These are phyloP conservation scores for Julus scanicus DNA, from an alignment of 2,888 invertebrate species.

Conservation along the genomic window DNA sequence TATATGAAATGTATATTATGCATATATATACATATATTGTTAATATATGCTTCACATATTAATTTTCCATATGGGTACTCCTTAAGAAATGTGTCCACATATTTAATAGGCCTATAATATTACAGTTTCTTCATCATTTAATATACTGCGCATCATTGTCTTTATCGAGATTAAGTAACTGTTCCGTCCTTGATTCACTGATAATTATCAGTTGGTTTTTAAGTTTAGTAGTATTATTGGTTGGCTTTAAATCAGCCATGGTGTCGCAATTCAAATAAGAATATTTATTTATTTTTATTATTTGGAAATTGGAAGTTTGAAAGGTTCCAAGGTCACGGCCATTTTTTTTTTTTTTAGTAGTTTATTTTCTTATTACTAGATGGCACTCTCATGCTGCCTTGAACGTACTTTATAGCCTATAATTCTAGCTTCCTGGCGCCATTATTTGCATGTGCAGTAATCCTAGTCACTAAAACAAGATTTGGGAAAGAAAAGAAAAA, in stretches of 20 bases:
- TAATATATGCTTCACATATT: too few relatives aligned
- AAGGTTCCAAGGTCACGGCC: neutral
- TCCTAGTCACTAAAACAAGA: neutral
- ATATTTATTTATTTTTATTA: slow-evolving; percentile 15
- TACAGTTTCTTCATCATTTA: slow-evolving; percentile 10
- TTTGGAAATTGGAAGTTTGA: neutral
- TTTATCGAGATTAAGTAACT: neutral
- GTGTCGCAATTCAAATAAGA: neutral
- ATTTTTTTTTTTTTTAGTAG: neutral
- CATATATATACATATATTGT: too few relatives aligned
- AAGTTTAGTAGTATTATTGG: slow-evolving; percentile 9
- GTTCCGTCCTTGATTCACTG: slow-evolving; percentile 1
- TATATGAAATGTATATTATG: too few relatives aligned
- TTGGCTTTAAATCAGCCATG: neutral
- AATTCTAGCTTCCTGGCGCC: neutral
- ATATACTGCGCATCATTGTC: slow-evolving; percentile 3
- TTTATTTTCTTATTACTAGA: neutral
- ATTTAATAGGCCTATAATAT: slow-evolving; percentile 22
- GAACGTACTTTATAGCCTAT: too few relatives aligned
- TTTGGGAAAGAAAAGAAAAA: slow-evolving; percentile 18
- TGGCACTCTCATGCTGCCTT: neutral
- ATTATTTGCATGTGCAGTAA: neutral
- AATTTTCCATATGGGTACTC: slow-evolving; percentile 33
- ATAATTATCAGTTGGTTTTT: neutral
- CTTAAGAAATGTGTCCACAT: neutral